A percentile compares a stretch with the other conserved stretches of the same genome.
phyloP scores from a whole-genome alignment of 2,113 vertebrate genomes.

The Sclerurus mexicanus region DNA sequence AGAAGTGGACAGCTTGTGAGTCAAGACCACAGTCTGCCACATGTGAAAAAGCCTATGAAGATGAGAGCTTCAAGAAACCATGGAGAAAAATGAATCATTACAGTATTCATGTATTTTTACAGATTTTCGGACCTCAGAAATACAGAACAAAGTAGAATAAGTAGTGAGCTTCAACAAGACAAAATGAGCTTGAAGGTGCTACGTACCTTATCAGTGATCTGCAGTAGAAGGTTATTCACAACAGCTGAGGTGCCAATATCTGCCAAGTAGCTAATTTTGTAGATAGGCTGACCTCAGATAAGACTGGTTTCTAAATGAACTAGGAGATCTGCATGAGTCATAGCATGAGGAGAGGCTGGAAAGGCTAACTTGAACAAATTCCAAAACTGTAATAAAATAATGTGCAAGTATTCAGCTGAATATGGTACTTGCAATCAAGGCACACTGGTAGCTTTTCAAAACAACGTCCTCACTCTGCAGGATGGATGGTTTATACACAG shows the following conservation, averaged over 20 bases:
- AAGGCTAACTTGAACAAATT: background rate
- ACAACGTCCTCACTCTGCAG: background rate
- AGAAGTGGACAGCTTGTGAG: background rate
- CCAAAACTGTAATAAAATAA: background rate
- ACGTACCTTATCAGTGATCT: background rate
- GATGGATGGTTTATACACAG: background rate
- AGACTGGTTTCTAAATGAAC: background rate
- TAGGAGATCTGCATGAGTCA: background rate
- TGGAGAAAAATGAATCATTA: accelerated
- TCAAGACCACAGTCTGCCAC: background rate
- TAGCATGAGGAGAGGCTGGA: background rate
- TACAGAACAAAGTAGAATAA: background rate
- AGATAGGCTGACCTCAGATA: background rate
- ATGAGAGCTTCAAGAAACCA: background rate
- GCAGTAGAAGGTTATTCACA: background rate
- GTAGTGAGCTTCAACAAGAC: background rate
- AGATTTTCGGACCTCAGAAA: background rate
- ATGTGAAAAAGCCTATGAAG: background rate
- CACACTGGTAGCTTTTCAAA: background rate
- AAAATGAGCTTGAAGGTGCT: background rate
- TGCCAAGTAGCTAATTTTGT: background rate
- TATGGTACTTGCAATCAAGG: background rate
- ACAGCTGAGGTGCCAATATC: background rate
- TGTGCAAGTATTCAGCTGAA: background rate
- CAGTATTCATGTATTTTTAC: background rate